Conservation (phyloP, 2,888 invertebrate genomes). For the Drosophila dives region DNA sequence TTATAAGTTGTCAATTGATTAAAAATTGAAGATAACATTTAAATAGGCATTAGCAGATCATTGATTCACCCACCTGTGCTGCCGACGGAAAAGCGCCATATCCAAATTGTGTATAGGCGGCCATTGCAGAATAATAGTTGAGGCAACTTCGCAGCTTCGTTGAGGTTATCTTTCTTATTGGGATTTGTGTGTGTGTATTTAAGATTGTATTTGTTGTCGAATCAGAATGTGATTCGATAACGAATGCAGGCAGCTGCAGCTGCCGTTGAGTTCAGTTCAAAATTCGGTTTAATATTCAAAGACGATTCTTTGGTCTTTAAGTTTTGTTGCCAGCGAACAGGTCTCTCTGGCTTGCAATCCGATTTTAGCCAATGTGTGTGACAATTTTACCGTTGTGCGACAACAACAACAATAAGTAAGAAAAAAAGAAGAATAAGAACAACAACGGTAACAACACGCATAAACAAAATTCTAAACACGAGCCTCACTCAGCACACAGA, state of each 20-base stretch:
- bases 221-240: conserved; percentile 19
- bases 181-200: not conserved
- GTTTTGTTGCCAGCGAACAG: conserved; percentile 6
- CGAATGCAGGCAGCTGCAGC: conserved; percentile 3
- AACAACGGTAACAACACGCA: conserved; percentile 33
- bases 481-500: conserved; percentile 63
- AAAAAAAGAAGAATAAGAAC: not conserved
- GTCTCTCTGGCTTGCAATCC: conserved; percentile 22
- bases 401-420: conserved; percentile 15
- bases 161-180: not conserved
- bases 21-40: not conserved
- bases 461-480: conserved; percentile 63
- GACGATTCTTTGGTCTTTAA: conserved; percentile 2
- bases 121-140: conserved; percentile 74
- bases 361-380: conserved; percentile 31
- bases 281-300: not conserved
- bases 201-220: conserved; percentile 10
- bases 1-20: not conserved
- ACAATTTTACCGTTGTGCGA: conserved; percentile 50
- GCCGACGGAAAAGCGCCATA: conserved; percentile 94
- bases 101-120: conserved; percentile 96
- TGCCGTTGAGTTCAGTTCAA: conserved; percentile 7
- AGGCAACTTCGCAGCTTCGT: conserved; percentile 3
- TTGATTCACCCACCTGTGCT: conserved; percentile 90
- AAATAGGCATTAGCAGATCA: not conserved